These are phyloP conservation scores for Sterrhoptilus dennistouni DNA, from an alignment of 2,113 vertebrate species.

Conservation along the genomic window DNA sequence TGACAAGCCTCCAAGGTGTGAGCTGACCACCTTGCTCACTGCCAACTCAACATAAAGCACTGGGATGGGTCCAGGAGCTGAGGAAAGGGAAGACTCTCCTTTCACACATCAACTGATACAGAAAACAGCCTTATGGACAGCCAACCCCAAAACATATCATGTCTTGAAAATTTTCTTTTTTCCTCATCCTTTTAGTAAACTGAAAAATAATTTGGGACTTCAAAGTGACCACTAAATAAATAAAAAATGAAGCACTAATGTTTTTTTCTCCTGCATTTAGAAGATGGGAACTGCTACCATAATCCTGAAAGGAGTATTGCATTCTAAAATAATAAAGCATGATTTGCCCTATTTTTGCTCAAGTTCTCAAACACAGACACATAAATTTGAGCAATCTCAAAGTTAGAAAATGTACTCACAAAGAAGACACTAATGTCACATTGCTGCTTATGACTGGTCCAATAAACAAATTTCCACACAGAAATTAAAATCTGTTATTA, in stretches of 20 bases:
- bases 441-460: background rate
- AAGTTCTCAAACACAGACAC: background rate
- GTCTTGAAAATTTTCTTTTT: background rate
- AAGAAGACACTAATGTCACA: background rate
- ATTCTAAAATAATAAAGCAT: background rate
- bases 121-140: background rate
- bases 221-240: background rate
- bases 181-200: background rate
- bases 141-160: fast-evolving
- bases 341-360: background rate
- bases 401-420: background rate
- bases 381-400: background rate
- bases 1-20: background rate
- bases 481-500: background rate
- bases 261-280: background rate
- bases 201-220: background rate
- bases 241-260: background rate
- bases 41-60: background rate
- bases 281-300: background rate
- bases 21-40: background rate
- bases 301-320: background rate
- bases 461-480: background rate
- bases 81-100: background rate
- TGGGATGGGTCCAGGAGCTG: background rate
- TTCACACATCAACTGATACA: background rate